These are phyloP conservation scores for Lagopus leucura DNA, from an alignment of 2,113 vertebrate species.

Conservation along the genomic window DNA sequence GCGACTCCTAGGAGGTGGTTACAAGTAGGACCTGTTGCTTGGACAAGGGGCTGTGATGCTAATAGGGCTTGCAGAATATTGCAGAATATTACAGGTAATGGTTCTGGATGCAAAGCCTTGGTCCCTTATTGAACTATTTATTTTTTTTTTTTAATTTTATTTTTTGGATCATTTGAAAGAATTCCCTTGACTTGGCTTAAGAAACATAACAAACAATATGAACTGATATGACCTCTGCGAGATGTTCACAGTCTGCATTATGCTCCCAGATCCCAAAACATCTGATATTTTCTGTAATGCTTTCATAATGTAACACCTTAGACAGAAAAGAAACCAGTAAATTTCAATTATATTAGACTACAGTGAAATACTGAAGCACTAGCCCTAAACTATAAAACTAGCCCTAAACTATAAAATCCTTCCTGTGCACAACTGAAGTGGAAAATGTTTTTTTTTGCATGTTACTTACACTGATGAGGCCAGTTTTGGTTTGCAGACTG, in stretches of 20 bases:
- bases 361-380: not conserved
- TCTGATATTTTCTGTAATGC: not conserved
- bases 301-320: not conserved
- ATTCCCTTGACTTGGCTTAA: not conserved
- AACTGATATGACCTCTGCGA: not conserved
- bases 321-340: not conserved
- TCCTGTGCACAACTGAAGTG: not conserved
- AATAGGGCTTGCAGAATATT: not conserved
- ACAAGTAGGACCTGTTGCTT: not conserved
- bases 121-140: not conserved
- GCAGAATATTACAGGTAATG: not conserved
- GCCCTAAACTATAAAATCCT: not conserved
- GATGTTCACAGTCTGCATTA: not conserved
- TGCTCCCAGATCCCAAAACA: not conserved
- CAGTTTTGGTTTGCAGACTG: not conserved
- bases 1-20: not conserved
- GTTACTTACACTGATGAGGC: not conserved
- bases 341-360: not conserved
- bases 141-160: not conserved
- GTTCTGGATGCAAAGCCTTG: not conserved
- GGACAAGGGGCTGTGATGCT: fast-evolving
- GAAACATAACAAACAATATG: not conserved
- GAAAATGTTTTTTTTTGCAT: not conserved
- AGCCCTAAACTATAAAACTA: not conserved
- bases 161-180: not conserved